Conservation (phyloP, 2,888 invertebrate species). For the Ptilodon capucinus region DNA sequence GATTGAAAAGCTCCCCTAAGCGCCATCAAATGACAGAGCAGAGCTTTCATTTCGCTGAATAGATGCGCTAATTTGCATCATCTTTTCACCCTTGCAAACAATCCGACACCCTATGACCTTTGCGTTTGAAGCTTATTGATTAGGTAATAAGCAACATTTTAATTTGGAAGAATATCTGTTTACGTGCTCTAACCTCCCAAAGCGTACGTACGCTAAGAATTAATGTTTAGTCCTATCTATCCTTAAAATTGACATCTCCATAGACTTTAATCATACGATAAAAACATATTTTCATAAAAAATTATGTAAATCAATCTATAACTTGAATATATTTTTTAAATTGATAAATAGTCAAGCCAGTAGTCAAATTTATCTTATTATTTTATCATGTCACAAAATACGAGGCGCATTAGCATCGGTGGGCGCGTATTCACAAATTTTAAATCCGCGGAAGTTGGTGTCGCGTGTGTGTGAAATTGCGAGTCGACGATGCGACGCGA, state of each 20-base stretch:
- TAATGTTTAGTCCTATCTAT: too few relatives aligned
- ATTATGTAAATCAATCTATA: too few relatives aligned
- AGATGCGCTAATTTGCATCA: conserved; percentile 79
- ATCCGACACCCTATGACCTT: conserved; percentile 26
- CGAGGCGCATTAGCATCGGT: conserved; percentile 52
- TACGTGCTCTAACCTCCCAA: too few relatives aligned
- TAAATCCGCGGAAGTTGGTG: conserved; percentile 46
- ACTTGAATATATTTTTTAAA: too few relatives aligned
- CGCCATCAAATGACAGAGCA: conserved; percentile 64
- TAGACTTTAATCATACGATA: too few relatives aligned
- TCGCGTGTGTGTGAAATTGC: conserved; percentile 55
- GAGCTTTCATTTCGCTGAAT: conserved; percentile 74
- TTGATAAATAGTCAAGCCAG: neutral
- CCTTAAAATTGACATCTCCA: too few relatives aligned
- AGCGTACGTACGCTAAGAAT: too few relatives aligned
- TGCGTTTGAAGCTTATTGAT: conserved; percentile 7
- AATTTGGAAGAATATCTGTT: conserved; percentile 5
- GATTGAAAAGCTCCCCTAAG: conserved; percentile 74
- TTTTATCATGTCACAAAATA: conserved; percentile 64
- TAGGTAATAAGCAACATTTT: conserved; percentile 7
- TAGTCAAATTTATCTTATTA: conserved; percentile 60
- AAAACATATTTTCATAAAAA: too few relatives aligned
- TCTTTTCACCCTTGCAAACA: conserved; percentile 49
- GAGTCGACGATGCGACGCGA: conserved; percentile 24
- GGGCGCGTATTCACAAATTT: conserved; percentile 60